Conservation (phyloP, 2,888 invertebrate species). For the Nomada ruficornis region DNA sequence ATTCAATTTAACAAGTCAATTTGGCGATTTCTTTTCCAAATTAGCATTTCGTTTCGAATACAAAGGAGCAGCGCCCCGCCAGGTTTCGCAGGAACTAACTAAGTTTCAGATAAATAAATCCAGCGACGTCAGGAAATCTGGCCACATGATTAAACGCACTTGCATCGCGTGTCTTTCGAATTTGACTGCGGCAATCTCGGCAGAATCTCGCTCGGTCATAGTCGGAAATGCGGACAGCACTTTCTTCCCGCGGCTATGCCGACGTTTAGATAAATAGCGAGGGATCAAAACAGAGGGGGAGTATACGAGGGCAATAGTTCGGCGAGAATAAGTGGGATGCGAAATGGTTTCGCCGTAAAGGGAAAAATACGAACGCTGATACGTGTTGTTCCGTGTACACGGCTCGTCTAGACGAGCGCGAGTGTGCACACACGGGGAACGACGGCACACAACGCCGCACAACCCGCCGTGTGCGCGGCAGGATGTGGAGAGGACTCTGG, state of each 20-base stretch:
- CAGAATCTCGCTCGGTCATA: slow-evolving; percentile 45
- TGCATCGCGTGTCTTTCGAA: slow-evolving; percentile 10
- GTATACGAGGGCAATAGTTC: slow-evolving; percentile 52
- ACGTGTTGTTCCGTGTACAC: slow-evolving; percentile 6
- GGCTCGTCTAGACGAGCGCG: background rate
- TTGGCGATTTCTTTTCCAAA: no score
- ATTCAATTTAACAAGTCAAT: no score
- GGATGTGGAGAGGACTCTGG: slow-evolving; percentile 23
- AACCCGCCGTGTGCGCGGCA: background rate
- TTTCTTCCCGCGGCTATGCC: slow-evolving; percentile 28
- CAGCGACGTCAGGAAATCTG: background rate
- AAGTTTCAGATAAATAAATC: background rate
- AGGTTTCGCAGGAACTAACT: no score
- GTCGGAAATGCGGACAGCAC: slow-evolving; percentile 36
- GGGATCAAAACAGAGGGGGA: slow-evolving; percentile 22
- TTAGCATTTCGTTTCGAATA: no score
- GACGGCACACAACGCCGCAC: slow-evolving; percentile 10
- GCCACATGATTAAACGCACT: slow-evolving; percentile 22
- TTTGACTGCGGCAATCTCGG: slow-evolving; percentile 44
- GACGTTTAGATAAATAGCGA: slow-evolving; percentile 51
- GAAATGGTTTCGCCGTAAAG: slow-evolving; percentile 48
- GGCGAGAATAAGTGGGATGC: slow-evolving; percentile 53
- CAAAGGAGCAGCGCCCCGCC: no score
- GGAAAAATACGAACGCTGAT: slow-evolving; percentile 40
- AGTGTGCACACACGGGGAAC: background rate